Evolutionary conservation across 2,113 vertebrate genomes (phyloP), one percentile per base, ranked within the genome.

Genomic region (Tympanuchus pallidicinctus): DNA sequence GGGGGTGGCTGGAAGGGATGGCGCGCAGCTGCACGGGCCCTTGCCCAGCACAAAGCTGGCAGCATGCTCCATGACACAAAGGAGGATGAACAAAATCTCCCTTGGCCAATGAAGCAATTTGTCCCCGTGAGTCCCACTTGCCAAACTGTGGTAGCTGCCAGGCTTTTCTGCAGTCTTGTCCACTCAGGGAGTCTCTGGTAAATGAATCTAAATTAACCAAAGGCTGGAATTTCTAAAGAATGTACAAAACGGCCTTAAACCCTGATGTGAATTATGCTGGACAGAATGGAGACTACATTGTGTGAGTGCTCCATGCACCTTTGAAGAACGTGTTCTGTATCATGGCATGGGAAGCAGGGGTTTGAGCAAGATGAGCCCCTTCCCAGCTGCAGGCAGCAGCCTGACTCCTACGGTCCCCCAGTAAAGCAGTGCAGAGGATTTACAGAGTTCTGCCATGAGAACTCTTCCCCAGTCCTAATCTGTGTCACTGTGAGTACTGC

Each of bases 381-480:
- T 47, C 47, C 54, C 11, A 4, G 0, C 40, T 72, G 80, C 59
- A n/a, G 43, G 47, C 69, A 61, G 38, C 38, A 12, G 69, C 24
- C 2, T 4, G 32, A 87, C 48, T 74, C 89, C 28, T 2, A 0
- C 73, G 30, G 70, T 1, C 77, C 47, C 66, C 2, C 11, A 40
- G 54, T 36, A 1, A 25, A 73, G 82, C 63, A 59, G 6, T 0
- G 0, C 67, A 5, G 67, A 42, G 79, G 82, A 86, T 95, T 83
- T 96, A 34, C 42, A 45, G 73, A 47, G 25, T 47, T 76, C 14
- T 76, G 54, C 86, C 21, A 0, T 12, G 17, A 94, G 77, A 93
- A 22, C 78, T 89, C 36, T 87, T 84, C 67, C 48, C 63, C 50
- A 4, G 7, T 2, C 81, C 78, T 89, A 90, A 91, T 94, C 92